Base-by-base conservation (phyloP, 2,797 vertebrate genomes). In the Rhinella marina region DNA sequence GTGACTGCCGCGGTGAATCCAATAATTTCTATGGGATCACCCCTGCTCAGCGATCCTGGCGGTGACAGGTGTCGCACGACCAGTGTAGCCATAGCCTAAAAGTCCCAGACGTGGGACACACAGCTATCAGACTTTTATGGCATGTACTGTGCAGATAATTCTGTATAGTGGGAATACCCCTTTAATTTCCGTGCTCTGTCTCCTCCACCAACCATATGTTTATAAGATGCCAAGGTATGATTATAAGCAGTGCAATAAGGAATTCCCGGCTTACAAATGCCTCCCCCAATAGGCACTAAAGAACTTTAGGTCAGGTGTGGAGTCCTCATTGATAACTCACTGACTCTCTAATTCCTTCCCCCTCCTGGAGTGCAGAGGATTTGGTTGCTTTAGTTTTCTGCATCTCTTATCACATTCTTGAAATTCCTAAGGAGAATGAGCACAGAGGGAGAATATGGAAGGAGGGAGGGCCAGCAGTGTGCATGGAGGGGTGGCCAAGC, bases 371-470 rank as follows among this genome's bases (percentile, higher is more conserved):
- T 76, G 59, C 73, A 81, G 61, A 59, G 87, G 83, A 86, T 86
- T 88, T 76, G 9, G 78, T 86, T 85, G 50, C 88, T 68, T 81
- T 68, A 61, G 70, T 77, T 86, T 86, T 88, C 23, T 88, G 56
- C 82, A 81, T 78, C 77, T 81, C 83, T 88, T 88, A 88, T 88
- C 88, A 70, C 84, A 88, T 88, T 88, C 84, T 21, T 29, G 16
- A 48, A 52, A 88, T 88, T 88, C 88, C 84, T 21, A 75, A 86
- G 87, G 52, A 88, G 87, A 88, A 70, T 61, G 62, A 83, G 72
- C 13, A 59, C 41, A 84, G 75, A 32, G 81, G 83, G 61, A 70
- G 81, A 84, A 70, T 78, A 77, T 75, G 59, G 41, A 81, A 59
- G 82, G 82, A 81, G 82, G 82, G 78, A 41, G 72, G 27, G 80